phyloP scores from a whole-genome alignment of 2,888 invertebrate species.

The Calephelis perditalis region DNA sequence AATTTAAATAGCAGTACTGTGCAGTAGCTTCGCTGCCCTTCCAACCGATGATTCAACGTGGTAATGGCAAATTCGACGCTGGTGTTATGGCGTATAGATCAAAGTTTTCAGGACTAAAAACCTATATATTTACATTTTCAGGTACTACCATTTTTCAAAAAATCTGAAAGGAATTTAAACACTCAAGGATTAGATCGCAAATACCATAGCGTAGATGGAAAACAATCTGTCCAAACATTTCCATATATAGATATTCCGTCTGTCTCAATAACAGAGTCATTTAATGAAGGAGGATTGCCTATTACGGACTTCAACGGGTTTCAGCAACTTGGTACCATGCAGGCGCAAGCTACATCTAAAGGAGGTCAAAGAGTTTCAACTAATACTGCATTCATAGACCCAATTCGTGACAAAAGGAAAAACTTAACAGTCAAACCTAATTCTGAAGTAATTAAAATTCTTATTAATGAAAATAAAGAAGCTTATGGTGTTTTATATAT shows the following conservation, averaged over 20 bases:
- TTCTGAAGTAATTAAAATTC: slow-evolving; percentile 72
- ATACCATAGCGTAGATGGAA: slow-evolving; percentile 79
- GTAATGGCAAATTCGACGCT: too few relatives aligned
- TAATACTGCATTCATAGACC: slow-evolving; percentile 81
- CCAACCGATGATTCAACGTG: too few relatives aligned
- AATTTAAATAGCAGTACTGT: too few relatives aligned
- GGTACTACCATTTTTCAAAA: slow-evolving; percentile 82
- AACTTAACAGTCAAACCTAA: slow-evolving; percentile 71
- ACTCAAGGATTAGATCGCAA: slow-evolving; percentile 59
- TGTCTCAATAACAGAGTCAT: slow-evolving; percentile 72
- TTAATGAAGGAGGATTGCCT: slow-evolving; percentile 77
- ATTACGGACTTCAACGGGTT: slow-evolving; percentile 75
- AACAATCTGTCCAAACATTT: slow-evolving; percentile 77
- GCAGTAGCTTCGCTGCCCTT: too few relatives aligned
- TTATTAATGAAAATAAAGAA: slow-evolving; percentile 55
- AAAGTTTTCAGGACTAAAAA: neutral
- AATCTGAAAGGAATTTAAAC: slow-evolving; percentile 79
- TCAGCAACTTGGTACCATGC: slow-evolving; percentile 74
- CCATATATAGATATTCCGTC: slow-evolving; percentile 79
- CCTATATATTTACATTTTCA: slow-evolving; percentile 29
- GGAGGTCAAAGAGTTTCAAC: slow-evolving; percentile 79
- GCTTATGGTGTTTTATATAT: slow-evolving; percentile 51
- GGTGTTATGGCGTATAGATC: neutral
- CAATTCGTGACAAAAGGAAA: slow-evolving; percentile 72
- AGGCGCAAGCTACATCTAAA: slow-evolving; percentile 73